Evolutionary conservation across 1,140 invertebrate species (phyloP), one percentile per base, ranked within the genome.

Genomic region (Oreohelix idahoensis): DNA sequence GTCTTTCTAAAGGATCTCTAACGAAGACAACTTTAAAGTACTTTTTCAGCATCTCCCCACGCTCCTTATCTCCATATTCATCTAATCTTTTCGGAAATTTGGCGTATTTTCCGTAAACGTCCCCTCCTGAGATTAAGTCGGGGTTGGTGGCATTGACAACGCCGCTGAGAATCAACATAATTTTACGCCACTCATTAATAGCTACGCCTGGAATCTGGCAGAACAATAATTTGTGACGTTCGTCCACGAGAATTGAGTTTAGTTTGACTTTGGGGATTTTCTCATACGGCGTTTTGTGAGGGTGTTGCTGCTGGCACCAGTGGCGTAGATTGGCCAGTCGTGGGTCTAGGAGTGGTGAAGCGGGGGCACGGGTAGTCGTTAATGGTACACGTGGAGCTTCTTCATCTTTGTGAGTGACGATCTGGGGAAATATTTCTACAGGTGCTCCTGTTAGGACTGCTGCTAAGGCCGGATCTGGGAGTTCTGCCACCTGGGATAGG

Each of bases 141-240:
- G 87, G 88, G 74, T 87, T 81, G 11, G 87, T 90, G 17, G 83
- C 86, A 76, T 91, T 91, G 78, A 90, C 87, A 39, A 86, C 85
- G 2, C 95, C 95, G 29, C 94, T 95, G 73, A 97, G 93, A 84
- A 97, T 94, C 95, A 98, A 96, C 53, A 98, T 93, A 38, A 98
- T 94, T 79, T 97, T 94, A 91, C 98, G 98, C 96, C 97, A 98
- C 92, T 98, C 98, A 26, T 97, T 98, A 91, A 96, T 98, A n/a
- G 97, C 97, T 45, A 98, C 96, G 81, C 98, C 98, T 79, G 97
- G 97, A 75, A 98, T 96, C 92, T 97, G 97, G 91, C 97, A 98
- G 90, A 98, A 98, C 0, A 98, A 58, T 5, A 90, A 84, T 69
- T 87, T 86, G 70, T 90, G 89, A 32, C 81, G 78, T 32, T 90